Evolutionary conservation across 2,888 invertebrate genomes (phyloP).

Genomic region (Acholoe squamosa): DNA sequence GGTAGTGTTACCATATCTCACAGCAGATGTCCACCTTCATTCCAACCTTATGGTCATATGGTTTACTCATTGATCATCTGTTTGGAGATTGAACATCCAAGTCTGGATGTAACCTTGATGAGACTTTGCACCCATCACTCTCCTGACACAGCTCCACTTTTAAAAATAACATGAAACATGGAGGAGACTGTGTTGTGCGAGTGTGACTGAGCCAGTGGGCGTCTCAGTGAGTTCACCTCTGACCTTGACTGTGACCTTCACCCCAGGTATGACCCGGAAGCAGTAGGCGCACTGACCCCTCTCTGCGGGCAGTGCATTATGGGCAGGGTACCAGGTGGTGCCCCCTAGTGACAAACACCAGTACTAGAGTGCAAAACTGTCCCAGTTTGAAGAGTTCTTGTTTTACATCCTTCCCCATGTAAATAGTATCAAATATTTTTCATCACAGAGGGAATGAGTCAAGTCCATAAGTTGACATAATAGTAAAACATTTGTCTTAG

Average conservation of each 20-base stretch:
- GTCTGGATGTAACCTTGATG: too few species aligned
- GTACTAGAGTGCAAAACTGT: background rate
- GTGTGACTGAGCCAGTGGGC: background rate
- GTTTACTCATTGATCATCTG: too few species aligned
- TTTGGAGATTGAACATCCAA: too few species aligned
- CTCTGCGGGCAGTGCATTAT: background rate
- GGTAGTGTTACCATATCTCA: background rate
- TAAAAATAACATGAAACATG: background rate
- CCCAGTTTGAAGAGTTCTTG: background rate
- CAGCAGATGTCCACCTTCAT: background rate
- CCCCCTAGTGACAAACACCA: background rate
- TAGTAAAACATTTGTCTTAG: too few species aligned
- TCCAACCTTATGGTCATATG: too few species aligned
- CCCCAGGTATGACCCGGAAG: slow-evolving; percentile 41
- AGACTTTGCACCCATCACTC: too few species aligned
- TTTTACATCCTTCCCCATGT: background rate
- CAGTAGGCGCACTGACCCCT: background rate
- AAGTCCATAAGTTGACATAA: too few species aligned
- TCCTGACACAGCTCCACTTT: too few species aligned
- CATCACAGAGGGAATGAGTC: too few species aligned
- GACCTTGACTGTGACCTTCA: background rate
- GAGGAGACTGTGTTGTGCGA: background rate
- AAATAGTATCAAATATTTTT: too few species aligned
- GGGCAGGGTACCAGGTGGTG: slow-evolving; percentile 9
- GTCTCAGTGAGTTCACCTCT: background rate